phyloP scores from a whole-genome alignment of 2,888 invertebrate species.

The Brachylomia viminalis region DNA sequence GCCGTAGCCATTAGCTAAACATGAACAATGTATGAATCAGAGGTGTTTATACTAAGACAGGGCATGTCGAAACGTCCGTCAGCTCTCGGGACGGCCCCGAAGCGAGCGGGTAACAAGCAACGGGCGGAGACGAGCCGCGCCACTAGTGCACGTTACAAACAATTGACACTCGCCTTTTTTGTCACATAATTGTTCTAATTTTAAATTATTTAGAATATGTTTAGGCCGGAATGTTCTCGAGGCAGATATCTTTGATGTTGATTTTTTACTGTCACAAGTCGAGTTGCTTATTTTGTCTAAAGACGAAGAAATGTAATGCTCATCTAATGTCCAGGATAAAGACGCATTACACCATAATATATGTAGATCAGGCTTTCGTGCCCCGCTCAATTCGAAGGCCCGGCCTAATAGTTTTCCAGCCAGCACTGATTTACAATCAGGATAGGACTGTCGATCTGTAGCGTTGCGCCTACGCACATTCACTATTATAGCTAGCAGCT shows the following conservation, averaged over 20 bases:
- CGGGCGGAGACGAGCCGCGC: slow-evolving; percentile 70
- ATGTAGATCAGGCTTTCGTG: slow-evolving; percentile 61
- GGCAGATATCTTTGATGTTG: neutral
- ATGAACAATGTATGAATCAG: slow-evolving; percentile 83
- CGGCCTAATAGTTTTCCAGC: slow-evolving; percentile 77
- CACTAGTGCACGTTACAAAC: slow-evolving; percentile 58
- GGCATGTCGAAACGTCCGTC: slow-evolving; percentile 85
- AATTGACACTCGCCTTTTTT: slow-evolving; percentile 55
- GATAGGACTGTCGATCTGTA: slow-evolving; percentile 87
- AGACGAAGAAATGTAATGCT: slow-evolving; percentile 53
- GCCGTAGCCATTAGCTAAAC: slow-evolving; percentile 79
- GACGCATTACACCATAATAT: slow-evolving; percentile 60
- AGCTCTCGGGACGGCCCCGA: slow-evolving; percentile 71
- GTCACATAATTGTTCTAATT: slow-evolving; percentile 63
- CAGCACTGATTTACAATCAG: slow-evolving; percentile 89
- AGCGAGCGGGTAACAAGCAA: slow-evolving; percentile 76
- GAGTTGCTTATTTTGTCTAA: slow-evolving; percentile 31
- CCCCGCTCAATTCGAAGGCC: slow-evolving; percentile 68
- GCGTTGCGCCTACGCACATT: slow-evolving; percentile 85
- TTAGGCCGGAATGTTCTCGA: slow-evolving; percentile 35
- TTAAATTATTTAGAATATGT: slow-evolving; percentile 50
- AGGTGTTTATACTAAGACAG: slow-evolving; percentile 81
- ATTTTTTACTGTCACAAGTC: slow-evolving; percentile 8
- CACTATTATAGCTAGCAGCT: slow-evolving; percentile 87
- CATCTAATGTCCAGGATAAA: slow-evolving; percentile 54